Percentiles rank a stretch among this genome's conserved stretches.
phyloP scores from a whole-genome alignment of 2,888 invertebrate genomes.

The Liopterus haemorrhoidalis region DNA sequence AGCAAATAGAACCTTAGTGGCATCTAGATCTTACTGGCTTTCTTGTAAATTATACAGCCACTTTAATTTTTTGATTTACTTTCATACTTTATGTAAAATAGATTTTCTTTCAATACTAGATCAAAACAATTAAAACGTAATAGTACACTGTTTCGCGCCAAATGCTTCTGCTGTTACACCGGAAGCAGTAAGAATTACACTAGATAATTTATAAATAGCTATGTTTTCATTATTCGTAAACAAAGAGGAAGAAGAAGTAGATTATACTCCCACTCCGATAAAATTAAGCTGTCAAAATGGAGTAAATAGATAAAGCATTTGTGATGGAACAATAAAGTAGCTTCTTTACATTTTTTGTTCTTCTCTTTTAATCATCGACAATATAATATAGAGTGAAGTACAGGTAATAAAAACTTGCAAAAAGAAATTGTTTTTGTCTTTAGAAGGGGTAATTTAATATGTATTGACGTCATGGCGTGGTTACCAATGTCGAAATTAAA shows the following conservation, averaged over 20 bases:
- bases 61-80: no score
- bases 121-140: no score
- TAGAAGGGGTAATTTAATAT: slow-evolving; percentile 3
- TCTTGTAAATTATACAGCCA: no score
- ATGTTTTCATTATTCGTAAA: not conserved
- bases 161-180: not conserved
- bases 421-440: no score
- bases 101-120: no score
- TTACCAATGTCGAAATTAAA: slow-evolving; percentile 8
- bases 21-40: no score
- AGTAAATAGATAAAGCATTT: slow-evolving; percentile 19
- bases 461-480: slow-evolving; percentile 17
- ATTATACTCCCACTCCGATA: not conserved
- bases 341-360: not conserved
- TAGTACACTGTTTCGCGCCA: not conserved
- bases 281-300: slow-evolving; percentile 25
- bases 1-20: no score
- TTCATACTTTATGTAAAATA: no score
- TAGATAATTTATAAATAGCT: not conserved
- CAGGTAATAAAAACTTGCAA: slow-evolving; percentile 1
- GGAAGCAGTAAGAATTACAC: not conserved
- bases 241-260: not conserved
- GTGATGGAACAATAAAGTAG: not conserved
- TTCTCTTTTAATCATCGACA: not conserved
- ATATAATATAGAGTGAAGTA: no score